phyloP scores from a whole-genome alignment of 2,888 invertebrate species.

The Bugulina stolonifera region DNA sequence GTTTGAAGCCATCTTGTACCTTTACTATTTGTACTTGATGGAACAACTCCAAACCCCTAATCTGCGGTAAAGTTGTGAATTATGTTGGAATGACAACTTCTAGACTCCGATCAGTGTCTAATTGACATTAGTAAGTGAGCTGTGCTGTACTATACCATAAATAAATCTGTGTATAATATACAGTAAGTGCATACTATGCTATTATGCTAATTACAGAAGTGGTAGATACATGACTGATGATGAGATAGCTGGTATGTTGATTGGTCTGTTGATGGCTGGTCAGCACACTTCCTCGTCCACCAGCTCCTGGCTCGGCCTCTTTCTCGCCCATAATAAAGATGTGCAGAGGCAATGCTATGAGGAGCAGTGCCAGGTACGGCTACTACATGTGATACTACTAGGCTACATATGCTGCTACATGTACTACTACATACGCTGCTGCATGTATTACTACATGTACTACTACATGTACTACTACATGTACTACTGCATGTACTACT shows the following conservation, averaged over 20 bases:
- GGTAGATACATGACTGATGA: slow-evolving; percentile 42
- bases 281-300: slow-evolving; percentile 50
- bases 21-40: too few species aligned
- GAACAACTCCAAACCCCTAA: too few species aligned
- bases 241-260: slow-evolving; percentile 45
- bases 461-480: background rate
- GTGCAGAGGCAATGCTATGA: slow-evolving; percentile 37
- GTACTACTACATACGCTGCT: background rate
- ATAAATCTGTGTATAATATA: too few species aligned
- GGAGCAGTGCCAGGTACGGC: slow-evolving; percentile 37
- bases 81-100: too few species aligned
- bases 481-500: background rate
- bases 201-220: slow-evolving; percentile 33
- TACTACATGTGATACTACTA: background rate
- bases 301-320: slow-evolving; percentile 42
- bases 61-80: too few species aligned
- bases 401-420: too few species aligned
- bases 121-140: too few species aligned
- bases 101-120: too few species aligned
- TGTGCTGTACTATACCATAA: too few species aligned
- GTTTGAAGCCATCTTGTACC: too few species aligned
- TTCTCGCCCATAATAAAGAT: slow-evolving; percentile 39
- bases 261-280: slow-evolving; percentile 44
- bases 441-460: slow-evolving; percentile 1
- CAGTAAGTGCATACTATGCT: too few species aligned